Base-by-base conservation (phyloP, 2,888 invertebrate genomes). In the Macrophya alboannulata region DNA sequence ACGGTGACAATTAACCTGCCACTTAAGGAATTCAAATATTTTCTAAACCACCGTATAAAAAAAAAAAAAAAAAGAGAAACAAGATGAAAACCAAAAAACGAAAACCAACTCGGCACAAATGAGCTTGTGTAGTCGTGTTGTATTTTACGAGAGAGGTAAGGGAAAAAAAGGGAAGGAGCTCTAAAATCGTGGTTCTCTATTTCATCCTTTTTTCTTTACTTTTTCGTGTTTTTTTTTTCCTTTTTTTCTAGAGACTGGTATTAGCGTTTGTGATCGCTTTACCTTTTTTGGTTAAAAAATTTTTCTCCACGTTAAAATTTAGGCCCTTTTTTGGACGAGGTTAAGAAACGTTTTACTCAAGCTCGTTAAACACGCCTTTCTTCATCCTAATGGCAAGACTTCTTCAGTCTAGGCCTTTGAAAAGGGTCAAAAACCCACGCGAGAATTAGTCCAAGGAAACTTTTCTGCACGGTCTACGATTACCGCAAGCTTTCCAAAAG, bases 1-100 rank as follows among this genome's bases (percentile, higher is more conserved):
- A 45, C n/a, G 45, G 37, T 83, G 25, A 68, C 83, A 83, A 83
- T 83, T 71, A 71, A 71, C 68, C 83, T 71, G 83, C 83, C 83
- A 83, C 83, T 83, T 68, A 37, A 83, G 68, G 83, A 83, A 83
- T 83, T 83, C 25, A 37, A 68, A 48, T 31, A 68, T 45, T 40
- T 25, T 71, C 68, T 4, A 55, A 77, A 55, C 31, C 31, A 25
- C 25, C 25, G 8, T 48, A 51, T 25, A 12, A 25, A 55, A 51
- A 25, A 12, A 51, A 51, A 10, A 51, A 31, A 37, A 62, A 62
- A 9, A 25, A 25, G 4, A 10, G 12, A 55, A 55, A 55, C 0
- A 17, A 55, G 15, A 31, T 2, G 12, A 25, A 65, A 25, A 65
- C 21, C 25, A 15, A 17, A 9, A 62, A 62, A 25, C 10, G 12